A percentile compares a stretch with the other conserved stretches of the same genome.
These are phyloP conservation scores for Matsumurasca onukii DNA, from an alignment of 1,140 invertebrate genomes.

Conservation along the genomic window DNA sequence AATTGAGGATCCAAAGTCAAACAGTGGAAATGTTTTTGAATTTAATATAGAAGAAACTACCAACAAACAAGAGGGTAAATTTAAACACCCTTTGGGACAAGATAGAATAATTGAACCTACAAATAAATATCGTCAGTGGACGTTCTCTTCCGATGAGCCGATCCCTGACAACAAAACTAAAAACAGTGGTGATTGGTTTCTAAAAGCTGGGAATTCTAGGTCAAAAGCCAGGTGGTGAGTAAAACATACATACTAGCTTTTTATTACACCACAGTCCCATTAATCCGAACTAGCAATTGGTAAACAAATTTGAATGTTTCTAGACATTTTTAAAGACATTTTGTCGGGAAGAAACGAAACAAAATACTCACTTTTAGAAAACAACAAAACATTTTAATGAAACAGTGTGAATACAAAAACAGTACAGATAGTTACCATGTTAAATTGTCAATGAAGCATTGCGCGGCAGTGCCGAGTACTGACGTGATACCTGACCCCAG, in stretches of 20 bases:
- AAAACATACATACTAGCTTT: not conserved
- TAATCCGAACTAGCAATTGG: no score
- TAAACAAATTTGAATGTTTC: no score
- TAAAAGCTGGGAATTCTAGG: not conserved
- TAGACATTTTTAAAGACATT: no score
- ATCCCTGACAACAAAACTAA: conserved; percentile 2
- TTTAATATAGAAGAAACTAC: not conserved
- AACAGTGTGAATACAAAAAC: no score
- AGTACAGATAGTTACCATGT: no score
- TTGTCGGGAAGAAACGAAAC: no score
- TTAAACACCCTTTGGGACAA: not conserved
- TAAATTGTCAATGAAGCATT: no score
- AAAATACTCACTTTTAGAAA: no score
- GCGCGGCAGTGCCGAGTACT: no score
- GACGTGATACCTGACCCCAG: no score
- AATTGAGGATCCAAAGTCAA: not conserved
- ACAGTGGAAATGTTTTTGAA: not conserved
- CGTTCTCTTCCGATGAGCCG: not conserved
- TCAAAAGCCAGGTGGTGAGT: conserved; percentile 13
- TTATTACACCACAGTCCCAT: no score
- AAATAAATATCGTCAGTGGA: not conserved
- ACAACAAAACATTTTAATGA: no score
- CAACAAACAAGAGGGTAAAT: not conserved
- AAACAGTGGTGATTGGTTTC: not conserved
- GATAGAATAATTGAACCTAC: not conserved